phyloP scores from a whole-genome alignment of 2,888 invertebrate species.

The Idaea dimidiata region DNA sequence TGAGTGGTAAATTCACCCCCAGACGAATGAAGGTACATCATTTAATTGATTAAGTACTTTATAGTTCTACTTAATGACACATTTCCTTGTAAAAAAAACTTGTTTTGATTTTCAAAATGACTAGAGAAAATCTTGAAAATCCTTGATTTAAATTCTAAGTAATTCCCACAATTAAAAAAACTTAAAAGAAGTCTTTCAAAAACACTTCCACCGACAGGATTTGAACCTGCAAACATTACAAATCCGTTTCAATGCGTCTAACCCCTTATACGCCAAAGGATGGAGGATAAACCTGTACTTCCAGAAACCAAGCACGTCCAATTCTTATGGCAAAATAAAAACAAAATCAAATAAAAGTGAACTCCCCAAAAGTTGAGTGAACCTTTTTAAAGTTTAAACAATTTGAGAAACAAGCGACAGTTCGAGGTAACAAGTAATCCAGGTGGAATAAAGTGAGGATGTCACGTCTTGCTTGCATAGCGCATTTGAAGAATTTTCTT shows the following conservation, averaged over 20 bases:
- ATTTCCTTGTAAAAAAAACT: too few relatives aligned
- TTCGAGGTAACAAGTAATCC: not conserved
- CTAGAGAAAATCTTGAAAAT: too few relatives aligned
- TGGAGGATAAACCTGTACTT: not conserved
- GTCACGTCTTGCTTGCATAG: not conserved
- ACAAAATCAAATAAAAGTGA: not conserved
- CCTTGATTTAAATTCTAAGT: too few relatives aligned
- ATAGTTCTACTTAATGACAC: not conserved
- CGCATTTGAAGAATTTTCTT: not conserved
- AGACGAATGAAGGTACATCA: constrained; percentile 25
- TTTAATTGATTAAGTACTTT: constrained; percentile 26
- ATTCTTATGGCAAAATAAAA: not conserved
- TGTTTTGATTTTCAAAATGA: too few relatives aligned
- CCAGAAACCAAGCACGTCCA: not conserved
- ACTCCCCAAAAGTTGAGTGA: not conserved
- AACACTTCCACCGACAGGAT: too few relatives aligned
- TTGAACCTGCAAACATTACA: too few relatives aligned
- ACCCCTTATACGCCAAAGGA: too few relatives aligned
- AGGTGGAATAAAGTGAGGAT: not conserved
- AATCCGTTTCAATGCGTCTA: too few relatives aligned
- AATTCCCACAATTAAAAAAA: too few relatives aligned
- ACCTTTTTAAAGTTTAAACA: not conserved
- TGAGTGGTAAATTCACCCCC: constrained; percentile 17
- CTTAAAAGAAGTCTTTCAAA: too few relatives aligned
- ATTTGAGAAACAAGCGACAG: not conserved